Evolutionary conservation across 1,140 invertebrate genomes (phyloP), one percentile per base, ranked within the genome.

Genomic region (Coptotermes formosanus): DNA sequence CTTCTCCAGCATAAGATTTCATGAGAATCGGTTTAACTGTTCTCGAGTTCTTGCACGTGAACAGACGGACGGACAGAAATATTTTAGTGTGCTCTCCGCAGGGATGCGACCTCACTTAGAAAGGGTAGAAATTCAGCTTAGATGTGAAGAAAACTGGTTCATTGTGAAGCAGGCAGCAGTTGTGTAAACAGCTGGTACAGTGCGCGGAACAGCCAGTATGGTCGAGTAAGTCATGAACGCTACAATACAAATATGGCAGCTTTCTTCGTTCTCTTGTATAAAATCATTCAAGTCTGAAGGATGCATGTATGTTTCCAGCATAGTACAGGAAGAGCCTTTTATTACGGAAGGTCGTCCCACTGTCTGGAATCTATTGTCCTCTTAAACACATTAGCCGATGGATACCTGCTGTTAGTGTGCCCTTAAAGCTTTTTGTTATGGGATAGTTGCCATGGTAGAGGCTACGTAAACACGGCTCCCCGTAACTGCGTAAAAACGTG

Each of bases 381-480:
- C 3, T 21, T 64, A 64, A 64, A 64, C 64, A 30, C 64, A 75
- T 75, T 75, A 75, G 64, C 64, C 64, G 64, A n/a, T 75, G 64
- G 64, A 75, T 75, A 75, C 64, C 64, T 75, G 25, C 25, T 30
- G 52, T 55, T 55, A 55, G 14, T 55, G 2, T 55, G 64, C 64
- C 30, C 64, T 75, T 75, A 75, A 75, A 75, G 64, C 64, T 75
- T 30, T 69, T 75, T 75, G 64, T 75, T 75, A 75, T 14, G n/a
- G n/a, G 64, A 75, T 14, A 55, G 52, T 55, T 55, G 52, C 52
- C 52, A 55, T 55, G 52, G 52, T 55, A 55, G 52, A 55, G 64
- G 64, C 25, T 30, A 75, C 64, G 64, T 75, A 75, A 75, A 75
- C 64, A 75, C 16, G 64, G 25, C n/a, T 14, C 64, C n/a, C 25